phyloP scores from a whole-genome alignment of 2,888 invertebrate species.

The Hirudinaria manillensis region DNA sequence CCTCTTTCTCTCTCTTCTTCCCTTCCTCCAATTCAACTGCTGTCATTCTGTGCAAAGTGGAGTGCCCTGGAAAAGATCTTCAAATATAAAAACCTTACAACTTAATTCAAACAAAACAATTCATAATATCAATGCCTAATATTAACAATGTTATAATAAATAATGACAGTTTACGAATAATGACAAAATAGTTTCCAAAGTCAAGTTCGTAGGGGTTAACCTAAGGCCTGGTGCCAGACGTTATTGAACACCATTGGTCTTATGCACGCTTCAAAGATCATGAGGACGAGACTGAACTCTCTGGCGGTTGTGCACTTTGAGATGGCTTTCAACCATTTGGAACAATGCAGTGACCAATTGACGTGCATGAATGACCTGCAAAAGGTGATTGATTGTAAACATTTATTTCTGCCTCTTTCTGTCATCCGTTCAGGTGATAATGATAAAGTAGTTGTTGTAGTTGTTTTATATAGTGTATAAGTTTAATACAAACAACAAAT shows the following conservation, averaged over 20 bases:
- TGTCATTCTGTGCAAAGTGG: slow-evolving; percentile 74
- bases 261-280: slow-evolving; percentile 82
- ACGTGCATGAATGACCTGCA: slow-evolving; percentile 78
- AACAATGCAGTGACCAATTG: slow-evolving; percentile 78
- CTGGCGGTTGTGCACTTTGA: slow-evolving; percentile 73
- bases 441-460: no score
- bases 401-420: no score
- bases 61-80: slow-evolving; percentile 64
- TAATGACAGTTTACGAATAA: slow-evolving; percentile 2
- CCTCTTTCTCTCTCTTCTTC: slow-evolving; percentile 77
- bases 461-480: no score
- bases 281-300: slow-evolving; percentile 80
- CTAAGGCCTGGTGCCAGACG: slow-evolving; percentile 89
- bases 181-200: no score
- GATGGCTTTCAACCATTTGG: slow-evolving; percentile 83
- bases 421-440: no score
- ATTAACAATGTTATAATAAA: not conserved
- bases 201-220: slow-evolving; percentile 41
- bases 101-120: not conserved
- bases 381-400: no score
- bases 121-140: no score
- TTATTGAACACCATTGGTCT: slow-evolving; percentile 87
- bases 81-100: not conserved
- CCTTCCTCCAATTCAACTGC: slow-evolving; percentile 83
- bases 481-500: no score